A percentile compares a stretch with the other conserved stretches of the same genome.
Evolutionary conservation across 2,888 invertebrate species (phyloP).

Genomic region (Brachynemurus nebulosus): DNA sequence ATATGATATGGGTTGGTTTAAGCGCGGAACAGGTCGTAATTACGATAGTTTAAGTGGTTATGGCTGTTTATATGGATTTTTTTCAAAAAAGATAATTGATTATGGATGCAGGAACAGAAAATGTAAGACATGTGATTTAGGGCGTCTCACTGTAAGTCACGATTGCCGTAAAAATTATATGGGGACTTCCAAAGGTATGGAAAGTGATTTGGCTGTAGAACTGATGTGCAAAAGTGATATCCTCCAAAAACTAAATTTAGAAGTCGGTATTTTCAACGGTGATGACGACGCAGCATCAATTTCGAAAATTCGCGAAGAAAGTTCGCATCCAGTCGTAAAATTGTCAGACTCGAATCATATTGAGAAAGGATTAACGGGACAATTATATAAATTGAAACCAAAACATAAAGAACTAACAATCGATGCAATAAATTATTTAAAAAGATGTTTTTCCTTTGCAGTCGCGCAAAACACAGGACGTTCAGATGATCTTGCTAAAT

Average conservation of each 20-base stretch:
- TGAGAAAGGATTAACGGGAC: no score
- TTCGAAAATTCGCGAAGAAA: no score
- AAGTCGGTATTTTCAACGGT: not conserved
- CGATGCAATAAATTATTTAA: no score
- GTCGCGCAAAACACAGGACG: no score
- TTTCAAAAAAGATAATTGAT: conserved; percentile 19
- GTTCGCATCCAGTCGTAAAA: no score
- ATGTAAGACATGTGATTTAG: conserved; percentile 17
- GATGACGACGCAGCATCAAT: no score
- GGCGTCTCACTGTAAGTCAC: conserved; percentile 16
- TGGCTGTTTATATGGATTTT: conserved; percentile 19
- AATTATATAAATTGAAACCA: no score
- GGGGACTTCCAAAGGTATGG: no score
- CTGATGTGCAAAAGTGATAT: not conserved
- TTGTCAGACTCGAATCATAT: no score
- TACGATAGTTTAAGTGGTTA: conserved; percentile 21
- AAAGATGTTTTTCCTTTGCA: no score
- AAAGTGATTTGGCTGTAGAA: conserved; percentile 3
- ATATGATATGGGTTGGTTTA: conserved; percentile 22
- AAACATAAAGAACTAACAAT: no score
- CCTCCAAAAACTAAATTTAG: not conserved
- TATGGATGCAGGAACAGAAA: conserved; percentile 17
- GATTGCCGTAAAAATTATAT: conserved; percentile 21
- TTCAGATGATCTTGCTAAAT: no score
- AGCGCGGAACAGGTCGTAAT: conserved; percentile 18